phyloP scores from a whole-genome alignment of 2,888 invertebrate species.

The Acrobasis repandana region DNA sequence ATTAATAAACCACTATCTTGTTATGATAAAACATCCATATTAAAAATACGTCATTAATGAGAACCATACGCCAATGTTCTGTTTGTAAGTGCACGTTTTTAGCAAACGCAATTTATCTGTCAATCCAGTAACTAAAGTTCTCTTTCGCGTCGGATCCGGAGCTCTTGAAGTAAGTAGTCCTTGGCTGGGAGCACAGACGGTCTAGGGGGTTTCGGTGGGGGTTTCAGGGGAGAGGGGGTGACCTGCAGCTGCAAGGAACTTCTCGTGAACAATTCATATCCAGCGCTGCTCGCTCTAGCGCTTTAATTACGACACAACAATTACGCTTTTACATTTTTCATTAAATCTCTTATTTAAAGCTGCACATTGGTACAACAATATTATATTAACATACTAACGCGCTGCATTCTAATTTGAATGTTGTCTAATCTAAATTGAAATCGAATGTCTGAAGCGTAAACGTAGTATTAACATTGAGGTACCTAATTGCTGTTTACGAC shows the following conservation, averaged over 20 bases:
- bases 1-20: not conserved
- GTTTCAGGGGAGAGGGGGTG: not conserved
- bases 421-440: not conserved
- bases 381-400: not conserved
- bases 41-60: not conserved
- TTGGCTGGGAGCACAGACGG: slow-evolving; percentile 35
- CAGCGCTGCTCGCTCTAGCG: slow-evolving; percentile 37
- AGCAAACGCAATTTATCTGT: slow-evolving; percentile 29
- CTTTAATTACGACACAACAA: slow-evolving; percentile 44
- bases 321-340: slow-evolving; percentile 33
- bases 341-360: not conserved
- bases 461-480: not conserved
- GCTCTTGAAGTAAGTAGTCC: slow-evolving; percentile 46
- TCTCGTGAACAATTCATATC: slow-evolving; percentile 48
- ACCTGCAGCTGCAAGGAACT: slow-evolving; percentile 34
- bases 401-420: not conserved
- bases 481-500: not conserved
- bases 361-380: not conserved
- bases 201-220: slow-evolving; percentile 8
- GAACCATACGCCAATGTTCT: not conserved
- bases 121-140: slow-evolving; percentile 37
- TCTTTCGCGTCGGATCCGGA: slow-evolving; percentile 41
- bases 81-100: not conserved
- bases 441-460: not conserved
- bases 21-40: not conserved